Base-by-base conservation (phyloP, 64 coral and sea anemone species). In the Anthopleura sola region DNA sequence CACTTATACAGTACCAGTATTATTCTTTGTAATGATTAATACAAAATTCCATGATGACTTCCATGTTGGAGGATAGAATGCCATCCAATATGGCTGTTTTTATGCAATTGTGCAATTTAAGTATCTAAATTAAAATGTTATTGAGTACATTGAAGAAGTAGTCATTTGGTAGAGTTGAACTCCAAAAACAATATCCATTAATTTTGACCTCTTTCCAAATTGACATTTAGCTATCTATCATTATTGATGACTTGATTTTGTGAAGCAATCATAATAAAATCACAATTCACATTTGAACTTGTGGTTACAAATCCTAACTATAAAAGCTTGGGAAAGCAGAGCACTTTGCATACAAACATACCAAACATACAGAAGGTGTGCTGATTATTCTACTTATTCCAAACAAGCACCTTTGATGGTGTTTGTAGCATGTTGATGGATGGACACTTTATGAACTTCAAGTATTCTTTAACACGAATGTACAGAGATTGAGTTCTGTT, bases 141-240 rank as follows among this genome's bases (percentile, higher is more conserved):
- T 26, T 62, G 66, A 71, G 66, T 71, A 71, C 28, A 71, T 33
- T 36, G 31, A 71, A 34, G 66, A 71, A 34, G 66, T 14, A 32
- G 8, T 33, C 14, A 71, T 71, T 13, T 34, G 66, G 31, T 71
- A 71, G 66, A 71, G 11, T 71, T 32, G 12, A 62, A 16, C 66
- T 71, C 66, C 66, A 71, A 71, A 71, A 71, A 71, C 66, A 71
- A 71, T 71, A 71, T 71, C 66, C 66, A 71, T 32, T n/a, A n/a
- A n/a, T n/a, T n/a, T 32, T 32, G n/a, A 32, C 66, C 31, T 34
- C 66, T 71, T 34, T 71, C 66, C 66, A 34, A 71, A 71, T 71
- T 31, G 66, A 71, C 66, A 44, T 11, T 71, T 7, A 32, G 66
- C 66, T 71, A 71, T 71, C 66, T 71, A 31, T 71, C 13, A 34